These are phyloP conservation scores for Caenorhabditis sp. DNA, from an alignment of 2,888 invertebrate genomes.

Conservation along the genomic window DNA sequence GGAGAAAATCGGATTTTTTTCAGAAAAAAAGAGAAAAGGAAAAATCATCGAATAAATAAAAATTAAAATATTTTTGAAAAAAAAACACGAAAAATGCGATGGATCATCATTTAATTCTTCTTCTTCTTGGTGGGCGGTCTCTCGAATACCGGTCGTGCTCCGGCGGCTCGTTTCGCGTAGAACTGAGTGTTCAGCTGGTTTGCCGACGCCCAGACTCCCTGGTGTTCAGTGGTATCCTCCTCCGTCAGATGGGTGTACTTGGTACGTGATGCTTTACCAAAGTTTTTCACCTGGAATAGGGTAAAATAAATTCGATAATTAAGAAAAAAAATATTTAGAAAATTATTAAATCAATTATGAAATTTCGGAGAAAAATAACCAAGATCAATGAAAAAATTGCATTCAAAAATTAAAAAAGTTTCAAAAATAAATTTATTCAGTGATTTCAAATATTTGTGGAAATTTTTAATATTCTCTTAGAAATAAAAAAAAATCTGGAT, in stretches of 20 bases:
- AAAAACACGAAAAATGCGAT: no score
- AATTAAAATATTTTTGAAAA: no score
- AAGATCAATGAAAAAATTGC: no score
- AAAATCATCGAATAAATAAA: no score
- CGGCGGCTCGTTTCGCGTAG: conserved; percentile 91
- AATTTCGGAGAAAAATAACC: not conserved
- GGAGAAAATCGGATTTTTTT: no score
- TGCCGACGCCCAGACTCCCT: conserved; percentile 95
- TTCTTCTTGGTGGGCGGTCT: conserved; percentile 89
- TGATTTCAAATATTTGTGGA: no score
- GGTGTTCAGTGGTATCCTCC: conserved; percentile 94
- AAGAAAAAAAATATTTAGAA: not conserved
- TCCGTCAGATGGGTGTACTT: conserved; percentile 99
- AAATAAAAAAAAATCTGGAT: not conserved
- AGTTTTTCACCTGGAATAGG: conserved; percentile 92
- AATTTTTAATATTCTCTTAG: no score
- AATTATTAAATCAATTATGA: not conserved
- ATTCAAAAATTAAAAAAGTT: no score
- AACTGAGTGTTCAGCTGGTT: conserved; percentile 93
- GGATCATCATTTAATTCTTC: conserved; percentile 77
- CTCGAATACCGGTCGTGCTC: conserved; percentile 94
- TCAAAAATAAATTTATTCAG: no score
- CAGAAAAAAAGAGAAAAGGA: no score
- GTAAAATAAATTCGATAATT: no score
- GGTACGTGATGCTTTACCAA: conserved; percentile 97